Base-by-base conservation (phyloP, 2,113 vertebrate genomes). In the Calidris pugnax region DNA sequence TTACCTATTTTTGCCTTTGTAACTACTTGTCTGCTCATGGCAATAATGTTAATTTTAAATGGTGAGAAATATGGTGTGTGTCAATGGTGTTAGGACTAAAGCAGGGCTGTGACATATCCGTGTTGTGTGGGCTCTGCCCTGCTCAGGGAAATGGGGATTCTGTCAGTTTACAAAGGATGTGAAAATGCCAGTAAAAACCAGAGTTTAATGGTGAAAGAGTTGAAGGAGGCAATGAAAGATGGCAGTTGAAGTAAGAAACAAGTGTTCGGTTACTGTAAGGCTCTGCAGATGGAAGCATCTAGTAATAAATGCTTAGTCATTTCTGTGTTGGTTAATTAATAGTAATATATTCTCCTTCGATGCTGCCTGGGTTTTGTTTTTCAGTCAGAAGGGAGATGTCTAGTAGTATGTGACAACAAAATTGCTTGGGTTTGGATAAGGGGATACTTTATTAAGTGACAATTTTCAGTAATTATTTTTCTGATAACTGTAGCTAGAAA, bases 241-340 rank as follows among this genome's bases (percentile, higher is more conserved):
- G 59, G 13, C 22, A 74, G 14, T 1, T 81, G 64, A 77, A 56
- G 39, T 16, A 43, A 87, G 84, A 56, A 91, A 57, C 23, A 62
- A 55, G 41, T 80, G 51, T 26, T 81, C 41, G 14, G 28, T 47
- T 67, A 15, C 51, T 82, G 66, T 84, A 50, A 41, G 47, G 60
- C 73, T 85, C 43, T 97, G 90, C 94, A 91, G 82, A 82, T 85
- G 33, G 87, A 97, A 90, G 39, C 71, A 86, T 95, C 68, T 39
- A 35, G 92, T 92, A 86, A 82, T 87, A 95, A 90, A 85, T 82
- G 93, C 94, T 95, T 95, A 97, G 96, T 97, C 96, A 97, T 97
- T 87, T 95, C 78, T 95, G 48, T 79, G 78, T 22, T 95, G 87
- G 50, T 93, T 95, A 93, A 93, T 97, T 96, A 96, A 95, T 94